Conservation (phyloP, 2,797 vertebrate species). For the Sebastiscus tertius region DNA sequence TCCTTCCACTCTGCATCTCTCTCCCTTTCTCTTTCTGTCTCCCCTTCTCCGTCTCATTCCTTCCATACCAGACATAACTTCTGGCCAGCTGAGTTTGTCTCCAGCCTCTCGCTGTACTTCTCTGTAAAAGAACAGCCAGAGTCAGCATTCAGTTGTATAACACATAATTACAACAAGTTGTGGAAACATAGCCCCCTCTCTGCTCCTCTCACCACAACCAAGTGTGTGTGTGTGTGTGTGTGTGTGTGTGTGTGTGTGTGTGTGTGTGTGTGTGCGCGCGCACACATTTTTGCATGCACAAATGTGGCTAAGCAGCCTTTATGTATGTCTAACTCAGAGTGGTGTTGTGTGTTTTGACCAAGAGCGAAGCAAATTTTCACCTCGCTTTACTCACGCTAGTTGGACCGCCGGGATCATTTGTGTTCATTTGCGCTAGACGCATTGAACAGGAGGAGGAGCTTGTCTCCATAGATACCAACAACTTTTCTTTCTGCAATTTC, state of each 20-base stretch:
- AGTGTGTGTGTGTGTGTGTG: constrained; percentile 1
- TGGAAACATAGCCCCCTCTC: constrained; percentile 59
- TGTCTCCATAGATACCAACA: too few relatives aligned
- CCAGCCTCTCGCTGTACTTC: constrained; percentile 35
- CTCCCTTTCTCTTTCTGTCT: constrained; percentile 5
- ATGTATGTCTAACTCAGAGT: background rate
- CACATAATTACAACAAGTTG: constrained; percentile 70
- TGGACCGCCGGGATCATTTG: too few relatives aligned
- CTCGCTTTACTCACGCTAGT: too few relatives aligned
- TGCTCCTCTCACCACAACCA: constrained; percentile 28
- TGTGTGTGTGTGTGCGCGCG: background rate
- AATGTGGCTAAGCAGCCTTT: background rate
- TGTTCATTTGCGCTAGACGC: too few relatives aligned
- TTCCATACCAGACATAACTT: constrained; percentile 72
- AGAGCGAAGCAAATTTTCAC: too few relatives aligned
- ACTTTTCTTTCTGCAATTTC: too few relatives aligned
- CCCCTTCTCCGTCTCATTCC: constrained; percentile 40
- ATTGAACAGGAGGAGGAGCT: too few relatives aligned
- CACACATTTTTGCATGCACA: background rate
- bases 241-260: constrained; percentile 20
- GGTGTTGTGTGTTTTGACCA: background rate
- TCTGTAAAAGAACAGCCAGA: constrained; percentile 54
- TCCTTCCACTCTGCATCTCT: background rate
- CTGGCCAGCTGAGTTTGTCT: constrained; percentile 65
- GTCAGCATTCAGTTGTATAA: constrained; percentile 69